phyloP scores from a whole-genome alignment of 2,113 vertebrate species.

The Callaeas wilsoni region DNA sequence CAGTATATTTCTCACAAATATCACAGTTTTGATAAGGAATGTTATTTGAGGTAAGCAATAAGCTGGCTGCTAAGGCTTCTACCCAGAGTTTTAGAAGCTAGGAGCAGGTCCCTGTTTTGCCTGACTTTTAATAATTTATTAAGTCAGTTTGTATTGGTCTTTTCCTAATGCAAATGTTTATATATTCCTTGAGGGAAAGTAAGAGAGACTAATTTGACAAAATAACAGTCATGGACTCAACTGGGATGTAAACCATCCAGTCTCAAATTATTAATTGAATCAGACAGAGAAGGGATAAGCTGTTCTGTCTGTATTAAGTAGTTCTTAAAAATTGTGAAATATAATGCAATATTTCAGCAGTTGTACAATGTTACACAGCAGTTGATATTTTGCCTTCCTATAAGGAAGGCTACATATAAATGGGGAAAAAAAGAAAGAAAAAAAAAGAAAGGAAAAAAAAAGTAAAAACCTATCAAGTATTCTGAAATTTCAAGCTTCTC shows the following conservation, averaged over 20 bases:
- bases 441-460: not conserved
- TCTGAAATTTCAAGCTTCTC: not conserved
- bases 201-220: not conserved
- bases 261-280: not conserved
- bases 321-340: not conserved
- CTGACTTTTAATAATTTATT: not conserved
- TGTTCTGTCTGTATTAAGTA: not conserved
- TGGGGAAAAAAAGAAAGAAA: not conserved
- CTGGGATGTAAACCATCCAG: not conserved
- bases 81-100: not conserved
- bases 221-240: not conserved
- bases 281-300: not conserved
- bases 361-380: not conserved
- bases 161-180: not conserved
- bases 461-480: not conserved
- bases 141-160: not conserved
- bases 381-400: not conserved
- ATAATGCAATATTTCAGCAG: not conserved
- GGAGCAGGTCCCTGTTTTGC: not conserved
- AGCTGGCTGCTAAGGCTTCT: not conserved
- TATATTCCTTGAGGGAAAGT: not conserved
- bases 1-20: not conserved
- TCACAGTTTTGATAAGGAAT: not conserved
- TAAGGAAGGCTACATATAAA: not conserved
- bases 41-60: not conserved